These are phyloP conservation scores for Bradypodion ventrale DNA, from an alignment of 2,797 vertebrate species.

Conservation along the genomic window DNA sequence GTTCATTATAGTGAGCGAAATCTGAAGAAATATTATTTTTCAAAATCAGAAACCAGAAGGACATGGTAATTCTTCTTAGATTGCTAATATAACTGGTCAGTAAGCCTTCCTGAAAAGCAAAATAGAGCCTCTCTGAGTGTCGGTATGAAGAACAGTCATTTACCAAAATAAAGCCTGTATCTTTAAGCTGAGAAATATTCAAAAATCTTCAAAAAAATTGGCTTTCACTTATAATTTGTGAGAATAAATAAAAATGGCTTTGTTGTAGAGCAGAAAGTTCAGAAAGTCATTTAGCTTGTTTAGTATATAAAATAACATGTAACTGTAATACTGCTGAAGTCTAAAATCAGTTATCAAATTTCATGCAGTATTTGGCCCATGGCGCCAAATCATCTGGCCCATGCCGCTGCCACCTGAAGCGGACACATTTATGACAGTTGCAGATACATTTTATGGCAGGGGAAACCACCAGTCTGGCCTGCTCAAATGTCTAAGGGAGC, in stretches of 20 bases:
- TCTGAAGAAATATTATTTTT: slow-evolving; percentile 76
- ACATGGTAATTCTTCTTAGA: slow-evolving; percentile 55
- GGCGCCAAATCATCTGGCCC: no score
- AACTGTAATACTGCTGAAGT: slow-evolving; percentile 34
- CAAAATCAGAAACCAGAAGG: slow-evolving; percentile 50
- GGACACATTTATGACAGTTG: no score
- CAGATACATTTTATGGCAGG: no score
- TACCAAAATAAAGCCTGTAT: neutral
- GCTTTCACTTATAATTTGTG: slow-evolving; percentile 29
- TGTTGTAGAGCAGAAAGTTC: neutral
- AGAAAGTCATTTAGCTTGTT: slow-evolving; percentile 40
- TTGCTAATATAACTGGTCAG: slow-evolving; percentile 60
- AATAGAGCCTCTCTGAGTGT: no score
- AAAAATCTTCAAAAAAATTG: slow-evolving; percentile 9
- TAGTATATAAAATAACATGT: slow-evolving; percentile 35
- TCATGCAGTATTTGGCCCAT: slow-evolving; percentile 7
- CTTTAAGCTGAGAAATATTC: slow-evolving; percentile 17
- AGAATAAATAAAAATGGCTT: slow-evolving; percentile 48
- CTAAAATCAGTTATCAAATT: slow-evolving; percentile 46
- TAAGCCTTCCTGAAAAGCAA: slow-evolving; percentile 1
- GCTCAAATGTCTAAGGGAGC: no score
- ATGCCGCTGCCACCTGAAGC: no score
- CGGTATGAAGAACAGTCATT: slow-evolving; percentile 2
- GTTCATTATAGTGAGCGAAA: slow-evolving; percentile 73
- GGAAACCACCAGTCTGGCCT: no score